A percentile compares a stretch with the other conserved stretches of the same genome.
Conservation (phyloP, 1,140 invertebrate genomes). For the Trissolcus basalis region DNA sequence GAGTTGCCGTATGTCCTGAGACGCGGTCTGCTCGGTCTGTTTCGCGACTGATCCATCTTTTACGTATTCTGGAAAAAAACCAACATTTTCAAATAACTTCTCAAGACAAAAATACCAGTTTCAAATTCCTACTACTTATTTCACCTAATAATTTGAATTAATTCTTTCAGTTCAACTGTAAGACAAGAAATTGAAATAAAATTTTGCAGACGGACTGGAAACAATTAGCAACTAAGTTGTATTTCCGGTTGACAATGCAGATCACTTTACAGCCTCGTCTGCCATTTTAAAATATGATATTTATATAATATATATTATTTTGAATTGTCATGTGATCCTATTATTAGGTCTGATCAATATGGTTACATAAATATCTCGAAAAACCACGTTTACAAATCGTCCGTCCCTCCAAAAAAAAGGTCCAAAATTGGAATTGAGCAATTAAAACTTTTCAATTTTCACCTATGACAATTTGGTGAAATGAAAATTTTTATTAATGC, state of each 20-base stretch:
- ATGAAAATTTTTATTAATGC: too few relatives aligned
- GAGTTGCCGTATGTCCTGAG: constrained; percentile 77
- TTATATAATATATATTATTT: background rate
- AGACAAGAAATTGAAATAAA: too few relatives aligned
- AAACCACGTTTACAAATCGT: background rate
- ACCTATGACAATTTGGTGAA: too few relatives aligned
- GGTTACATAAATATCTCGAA: background rate
- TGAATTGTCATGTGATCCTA: background rate
- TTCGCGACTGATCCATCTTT: constrained; percentile 71
- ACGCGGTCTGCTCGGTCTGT: constrained; percentile 73
- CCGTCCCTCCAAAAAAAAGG: background rate
- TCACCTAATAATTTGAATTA: too few relatives aligned
- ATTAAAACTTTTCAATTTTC: too few relatives aligned
- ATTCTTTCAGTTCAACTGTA: too few relatives aligned
- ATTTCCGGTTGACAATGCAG: background rate
- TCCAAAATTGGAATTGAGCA: background rate
- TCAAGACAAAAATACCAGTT: too few relatives aligned
- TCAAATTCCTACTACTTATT: too few relatives aligned
- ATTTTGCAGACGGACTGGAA: too few relatives aligned
- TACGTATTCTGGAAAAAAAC: background rate
- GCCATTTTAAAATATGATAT: background rate
- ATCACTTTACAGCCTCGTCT: background rate
- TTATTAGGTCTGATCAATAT: background rate
- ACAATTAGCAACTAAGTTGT: too few relatives aligned
- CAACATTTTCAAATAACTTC: too few relatives aligned